These are phyloP conservation scores for Boulengeromyrus knoepffleri DNA, from an alignment of 2,113 vertebrate genomes.

Conservation along the genomic window DNA sequence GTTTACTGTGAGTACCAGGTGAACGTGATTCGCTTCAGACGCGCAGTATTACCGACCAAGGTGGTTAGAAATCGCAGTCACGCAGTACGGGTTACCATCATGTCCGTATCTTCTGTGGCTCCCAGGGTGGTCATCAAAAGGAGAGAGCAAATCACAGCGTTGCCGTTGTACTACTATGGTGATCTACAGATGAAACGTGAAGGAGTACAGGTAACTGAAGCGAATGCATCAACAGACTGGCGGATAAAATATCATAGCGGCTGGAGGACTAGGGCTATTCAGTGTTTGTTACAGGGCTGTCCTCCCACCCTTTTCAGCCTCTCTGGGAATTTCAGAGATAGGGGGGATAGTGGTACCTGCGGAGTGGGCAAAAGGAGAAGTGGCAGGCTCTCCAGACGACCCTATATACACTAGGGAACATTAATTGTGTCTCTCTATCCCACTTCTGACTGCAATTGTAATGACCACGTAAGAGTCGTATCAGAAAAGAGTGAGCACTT, in stretches of 20 bases:
- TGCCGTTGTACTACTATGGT: conserved; percentile 53
- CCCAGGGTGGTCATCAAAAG: conserved; percentile 35
- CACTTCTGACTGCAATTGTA: too few relatives aligned
- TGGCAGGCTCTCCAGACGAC: too few relatives aligned
- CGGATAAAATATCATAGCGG: neutral
- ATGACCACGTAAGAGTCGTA: too few relatives aligned
- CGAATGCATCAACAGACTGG: neutral
- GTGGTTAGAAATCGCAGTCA: neutral
- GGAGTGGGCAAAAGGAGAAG: too few relatives aligned
- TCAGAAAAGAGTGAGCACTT: too few relatives aligned
- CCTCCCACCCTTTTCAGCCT: too few relatives aligned
- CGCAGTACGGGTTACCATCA: conserved; percentile 12
- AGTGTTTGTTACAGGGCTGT: too few relatives aligned
- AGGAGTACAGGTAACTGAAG: conserved; percentile 38
- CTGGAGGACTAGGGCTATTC: too few relatives aligned
- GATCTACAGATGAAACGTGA: conserved; percentile 41
- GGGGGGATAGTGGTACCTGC: too few relatives aligned
- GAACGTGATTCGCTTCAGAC: neutral
- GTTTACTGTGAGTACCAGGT: neutral
- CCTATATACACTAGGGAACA: too few relatives aligned
- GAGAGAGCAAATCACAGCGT: conserved; percentile 43
- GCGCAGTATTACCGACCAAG: neutral
- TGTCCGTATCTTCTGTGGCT: conserved; percentile 18
- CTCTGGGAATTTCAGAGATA: too few relatives aligned
- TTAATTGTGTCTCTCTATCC: too few relatives aligned